Evolutionary conservation across 1,140 invertebrate genomes (phyloP).

Genomic region (Diorhabda carinulata): DNA sequence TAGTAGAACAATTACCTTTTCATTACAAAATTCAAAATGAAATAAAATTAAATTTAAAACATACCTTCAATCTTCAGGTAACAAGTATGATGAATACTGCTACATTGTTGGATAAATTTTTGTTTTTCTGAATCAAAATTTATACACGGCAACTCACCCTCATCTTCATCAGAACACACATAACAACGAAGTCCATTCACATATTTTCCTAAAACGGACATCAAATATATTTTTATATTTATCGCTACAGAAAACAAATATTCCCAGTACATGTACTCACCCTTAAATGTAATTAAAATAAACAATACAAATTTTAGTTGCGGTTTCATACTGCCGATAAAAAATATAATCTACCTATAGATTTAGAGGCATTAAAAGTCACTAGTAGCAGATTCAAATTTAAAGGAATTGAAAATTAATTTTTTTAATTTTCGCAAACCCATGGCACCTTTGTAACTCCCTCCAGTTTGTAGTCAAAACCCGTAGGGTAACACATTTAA

Average conservation of each 20-base stretch:
- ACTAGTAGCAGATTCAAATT: neutral
- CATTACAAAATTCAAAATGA: no score
- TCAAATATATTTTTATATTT: neutral
- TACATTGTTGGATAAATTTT: neutral
- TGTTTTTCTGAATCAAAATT: neutral
- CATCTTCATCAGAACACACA: neutral
- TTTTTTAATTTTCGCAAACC: neutral
- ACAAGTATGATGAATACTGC: neutral
- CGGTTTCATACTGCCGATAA: neutral
- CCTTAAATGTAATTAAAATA: neutral
- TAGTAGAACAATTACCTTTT: no score
- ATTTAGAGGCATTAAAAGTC: no score
- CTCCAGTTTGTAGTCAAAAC: no score
- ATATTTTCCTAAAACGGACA: neutral
- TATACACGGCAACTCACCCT: neutral
- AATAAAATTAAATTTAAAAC: neutral
- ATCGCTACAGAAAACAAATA: neutral
- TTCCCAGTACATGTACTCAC: neutral
- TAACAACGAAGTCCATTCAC: neutral
- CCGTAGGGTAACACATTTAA: no score
- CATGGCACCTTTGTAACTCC: neutral
- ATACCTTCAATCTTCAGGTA: neutral
- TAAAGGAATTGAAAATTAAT: neutral
- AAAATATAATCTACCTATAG: no score
- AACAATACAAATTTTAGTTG: neutral